Evolutionary conservation across 2,797 vertebrate species (phyloP).

Genomic region (Labroides dimidiatus): DNA sequence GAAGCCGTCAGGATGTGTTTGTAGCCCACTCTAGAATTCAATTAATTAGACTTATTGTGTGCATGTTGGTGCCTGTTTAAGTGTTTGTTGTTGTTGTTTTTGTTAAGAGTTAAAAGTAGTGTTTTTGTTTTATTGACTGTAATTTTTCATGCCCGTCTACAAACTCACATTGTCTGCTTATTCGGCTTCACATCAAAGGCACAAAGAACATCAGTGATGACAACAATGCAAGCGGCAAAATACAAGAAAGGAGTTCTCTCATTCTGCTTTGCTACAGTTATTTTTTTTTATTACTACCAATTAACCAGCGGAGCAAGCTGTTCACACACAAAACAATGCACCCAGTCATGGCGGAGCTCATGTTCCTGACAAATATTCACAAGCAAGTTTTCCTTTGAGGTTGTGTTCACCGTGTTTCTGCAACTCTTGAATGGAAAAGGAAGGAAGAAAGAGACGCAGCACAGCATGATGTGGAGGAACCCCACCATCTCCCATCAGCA

Average conservation of each 20-base stretch:
- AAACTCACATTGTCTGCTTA: slow-evolving; percentile 20
- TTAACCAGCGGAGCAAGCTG: slow-evolving; percentile 19
- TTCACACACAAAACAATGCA: slow-evolving; percentile 11
- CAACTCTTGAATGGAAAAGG: slow-evolving; percentile 14
- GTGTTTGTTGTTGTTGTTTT: slow-evolving; percentile 15
- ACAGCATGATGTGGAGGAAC: background rate
- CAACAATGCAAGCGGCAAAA: slow-evolving; percentile 18
- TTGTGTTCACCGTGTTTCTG: slow-evolving; percentile 4
- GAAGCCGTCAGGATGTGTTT: slow-evolving; percentile 41
- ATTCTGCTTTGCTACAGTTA: slow-evolving; percentile 3
- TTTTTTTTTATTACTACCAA: slow-evolving; percentile 14
- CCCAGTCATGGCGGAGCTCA: background rate
- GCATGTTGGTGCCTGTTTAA: slow-evolving; percentile 10
- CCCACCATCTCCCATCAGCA: background rate
- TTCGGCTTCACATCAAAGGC: slow-evolving; percentile 33
- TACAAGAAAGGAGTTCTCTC: slow-evolving; percentile 16
- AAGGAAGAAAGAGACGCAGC: background rate
- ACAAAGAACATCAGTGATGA: slow-evolving; percentile 23
- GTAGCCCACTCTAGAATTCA: slow-evolving; percentile 43
- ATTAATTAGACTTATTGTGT: slow-evolving; percentile 47
- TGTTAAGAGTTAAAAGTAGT: slow-evolving; percentile 12
- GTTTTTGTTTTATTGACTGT: slow-evolving; percentile 37
- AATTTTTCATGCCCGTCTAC: slow-evolving; percentile 26
- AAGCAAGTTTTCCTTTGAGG: slow-evolving; percentile 1
- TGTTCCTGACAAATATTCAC: slow-evolving; percentile 18